Base-by-base conservation (phyloP, 2,113 vertebrate species). In the Sphyrna mokarran region DNA sequence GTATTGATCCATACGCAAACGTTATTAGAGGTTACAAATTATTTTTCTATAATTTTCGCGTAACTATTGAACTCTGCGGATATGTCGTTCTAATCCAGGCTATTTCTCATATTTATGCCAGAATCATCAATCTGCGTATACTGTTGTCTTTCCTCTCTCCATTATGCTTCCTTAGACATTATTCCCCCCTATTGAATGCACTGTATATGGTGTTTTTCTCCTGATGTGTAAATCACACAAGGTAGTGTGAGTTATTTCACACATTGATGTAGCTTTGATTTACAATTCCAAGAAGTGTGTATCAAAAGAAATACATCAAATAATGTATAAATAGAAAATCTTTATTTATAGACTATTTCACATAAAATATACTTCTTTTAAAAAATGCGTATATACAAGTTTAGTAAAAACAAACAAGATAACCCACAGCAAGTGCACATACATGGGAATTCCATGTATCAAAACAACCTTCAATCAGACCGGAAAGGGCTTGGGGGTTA, bases 311-410 rank as follows among this genome's bases (percentile, higher is more conserved):
- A 37, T 66, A 37, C 89, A 93, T 8, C 89, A 93, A 66, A 37
- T 91, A 91, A 95, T 26, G 98, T 98, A 98, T 99, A 99, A 99
- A 99, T 99, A 99, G 97, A 98, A 96, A 96, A 97, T 98, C 96
- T 98, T 98, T 98, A 98, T 98, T 98, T 98, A 98, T 98, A 98
- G 98, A 96, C 97, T 96, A 97, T 98, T 97, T 98, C 98, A 98
- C 98, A 98, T 98, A 98, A 99, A 99, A 99, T 98, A 99, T 97
- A 97, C 97, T 96, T 98, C 98, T 97, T 98, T 98, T 98, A 97
- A 98, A 97, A 94, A 98, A 98, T 96, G 97, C 96, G 96, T 98
- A 98, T 98, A 96, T 98, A 98, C 98, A 98, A 69, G 96, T 97
- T 96, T 96, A 97, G 96, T 97, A 97, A 97, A 97, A 96, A 72